Conservation (phyloP, 2,888 invertebrate genomes). For the Hypomecis atomaria region DNA sequence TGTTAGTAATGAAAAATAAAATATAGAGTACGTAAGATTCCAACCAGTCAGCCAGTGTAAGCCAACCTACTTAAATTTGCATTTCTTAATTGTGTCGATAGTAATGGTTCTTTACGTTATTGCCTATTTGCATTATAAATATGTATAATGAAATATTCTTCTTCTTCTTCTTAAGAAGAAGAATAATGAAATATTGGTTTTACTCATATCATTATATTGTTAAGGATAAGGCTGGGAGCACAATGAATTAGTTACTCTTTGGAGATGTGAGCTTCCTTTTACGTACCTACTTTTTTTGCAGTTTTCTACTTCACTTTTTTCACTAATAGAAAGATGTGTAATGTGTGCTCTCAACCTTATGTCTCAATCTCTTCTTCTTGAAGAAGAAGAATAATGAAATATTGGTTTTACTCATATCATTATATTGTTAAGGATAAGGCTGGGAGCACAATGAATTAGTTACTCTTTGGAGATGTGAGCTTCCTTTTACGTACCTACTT, state of each 20-base stretch:
- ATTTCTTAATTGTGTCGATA: constrained; percentile 2
- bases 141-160: constrained; percentile 3
- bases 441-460: not conserved
- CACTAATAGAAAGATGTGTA: not conserved
- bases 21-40: too few relatives aligned
- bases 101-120: not conserved
- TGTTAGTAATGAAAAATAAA: too few relatives aligned
- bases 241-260: not conserved
- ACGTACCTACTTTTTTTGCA: not conserved
- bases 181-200: constrained; percentile 33
- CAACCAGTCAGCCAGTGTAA: not conserved
- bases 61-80: constrained; percentile 4
- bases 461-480: not conserved
- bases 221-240: constrained; percentile 12
- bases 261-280: not conserved
- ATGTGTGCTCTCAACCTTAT: constrained; percentile 9
- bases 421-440: constrained; percentile 20
- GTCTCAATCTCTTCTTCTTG: too few relatives aligned
- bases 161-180: too few relatives aligned
- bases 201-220: constrained; percentile 37
- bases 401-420: constrained; percentile 39
- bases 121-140: not conserved
- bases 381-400: too few relatives aligned
- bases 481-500: not conserved
- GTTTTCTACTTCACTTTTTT: not conserved